Percentiles rank a stretch among this genome's conserved stretches.
phyloP scores from a whole-genome alignment of 2,888 invertebrate genomes.

The Mermis nigrescens region DNA sequence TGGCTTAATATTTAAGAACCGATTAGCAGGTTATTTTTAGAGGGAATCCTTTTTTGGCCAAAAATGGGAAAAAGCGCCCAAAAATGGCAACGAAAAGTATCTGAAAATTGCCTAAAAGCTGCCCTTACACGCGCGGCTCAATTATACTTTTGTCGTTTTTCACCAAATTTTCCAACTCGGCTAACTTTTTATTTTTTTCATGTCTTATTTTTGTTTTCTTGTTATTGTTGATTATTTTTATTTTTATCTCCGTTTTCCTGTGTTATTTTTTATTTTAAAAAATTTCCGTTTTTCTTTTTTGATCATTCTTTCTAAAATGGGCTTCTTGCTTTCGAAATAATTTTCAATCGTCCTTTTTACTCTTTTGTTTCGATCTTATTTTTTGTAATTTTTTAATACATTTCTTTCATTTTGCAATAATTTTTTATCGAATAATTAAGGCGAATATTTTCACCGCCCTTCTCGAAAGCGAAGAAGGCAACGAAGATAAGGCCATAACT shows the following conservation, averaged over 20 bases:
- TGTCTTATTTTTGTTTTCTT: neutral
- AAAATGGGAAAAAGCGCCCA: no score
- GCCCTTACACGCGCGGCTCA: no score
- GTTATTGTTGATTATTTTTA: slow-evolving; percentile 8
- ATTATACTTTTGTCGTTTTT: no score
- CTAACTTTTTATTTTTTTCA: no score
- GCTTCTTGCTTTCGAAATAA: neutral
- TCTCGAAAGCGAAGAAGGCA: slow-evolving; percentile 41
- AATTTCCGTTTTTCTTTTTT: neutral
- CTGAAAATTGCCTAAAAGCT: no score
- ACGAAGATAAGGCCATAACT: slow-evolving; percentile 85
- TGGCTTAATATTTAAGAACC: no score
- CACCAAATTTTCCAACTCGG: no score
- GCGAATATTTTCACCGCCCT: slow-evolving; percentile 34
- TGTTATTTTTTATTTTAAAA: neutral
- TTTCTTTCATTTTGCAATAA: neutral
- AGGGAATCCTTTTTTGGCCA: no score
- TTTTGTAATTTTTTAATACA: neutral
- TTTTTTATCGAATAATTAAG: slow-evolving; percentile 37
- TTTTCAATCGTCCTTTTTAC: no score
- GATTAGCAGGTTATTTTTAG: no score
- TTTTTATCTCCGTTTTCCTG: slow-evolving; percentile 9
- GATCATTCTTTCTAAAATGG: neutral
- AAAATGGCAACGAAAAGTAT: no score
- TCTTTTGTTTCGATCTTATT: neutral